These are phyloP conservation scores for Psittacula echo DNA, from an alignment of 2,797 vertebrate species.

Conservation along the genomic window DNA sequence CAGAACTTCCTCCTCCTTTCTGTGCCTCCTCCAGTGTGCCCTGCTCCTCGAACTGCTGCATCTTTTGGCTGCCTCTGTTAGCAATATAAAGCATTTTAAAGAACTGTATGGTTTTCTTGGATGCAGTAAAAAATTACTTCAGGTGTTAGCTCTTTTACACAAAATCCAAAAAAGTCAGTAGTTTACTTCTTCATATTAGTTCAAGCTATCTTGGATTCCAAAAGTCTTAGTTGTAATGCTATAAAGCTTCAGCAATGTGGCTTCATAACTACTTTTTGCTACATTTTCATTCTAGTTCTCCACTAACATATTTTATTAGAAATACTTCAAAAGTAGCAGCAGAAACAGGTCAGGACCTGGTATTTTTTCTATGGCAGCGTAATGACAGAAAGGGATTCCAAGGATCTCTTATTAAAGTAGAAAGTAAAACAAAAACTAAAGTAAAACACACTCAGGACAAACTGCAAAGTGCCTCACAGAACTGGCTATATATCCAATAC, in stretches of 20 bases:
- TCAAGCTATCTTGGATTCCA: neutral
- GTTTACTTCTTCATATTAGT: neutral
- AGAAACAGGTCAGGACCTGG: neutral
- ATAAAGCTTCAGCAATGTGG: neutral
- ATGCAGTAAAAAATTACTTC: neutral
- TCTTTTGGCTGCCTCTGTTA: neutral
- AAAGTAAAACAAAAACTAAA: neutral
- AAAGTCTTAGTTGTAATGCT: neutral
- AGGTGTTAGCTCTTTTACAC: neutral
- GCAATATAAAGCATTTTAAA: neutral
- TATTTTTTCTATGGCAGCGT: neutral
- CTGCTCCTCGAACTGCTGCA: neutral
- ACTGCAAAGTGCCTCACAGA: neutral
- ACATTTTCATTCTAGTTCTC: neutral
- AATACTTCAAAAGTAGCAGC: neutral
- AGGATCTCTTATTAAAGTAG: neutral
- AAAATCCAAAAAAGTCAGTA: neutral
- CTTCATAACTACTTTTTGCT: neutral
- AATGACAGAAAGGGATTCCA: neutral
- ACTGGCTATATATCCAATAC: neutral
- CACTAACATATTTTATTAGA: neutral
- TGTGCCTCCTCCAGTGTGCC: fast-evolving
- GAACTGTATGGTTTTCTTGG: neutral
- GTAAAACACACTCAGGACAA: neutral
- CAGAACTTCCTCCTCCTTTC: neutral